phyloP scores from a whole-genome alignment of 2,113 vertebrate species.

The Pantherophis guttatus region DNA sequence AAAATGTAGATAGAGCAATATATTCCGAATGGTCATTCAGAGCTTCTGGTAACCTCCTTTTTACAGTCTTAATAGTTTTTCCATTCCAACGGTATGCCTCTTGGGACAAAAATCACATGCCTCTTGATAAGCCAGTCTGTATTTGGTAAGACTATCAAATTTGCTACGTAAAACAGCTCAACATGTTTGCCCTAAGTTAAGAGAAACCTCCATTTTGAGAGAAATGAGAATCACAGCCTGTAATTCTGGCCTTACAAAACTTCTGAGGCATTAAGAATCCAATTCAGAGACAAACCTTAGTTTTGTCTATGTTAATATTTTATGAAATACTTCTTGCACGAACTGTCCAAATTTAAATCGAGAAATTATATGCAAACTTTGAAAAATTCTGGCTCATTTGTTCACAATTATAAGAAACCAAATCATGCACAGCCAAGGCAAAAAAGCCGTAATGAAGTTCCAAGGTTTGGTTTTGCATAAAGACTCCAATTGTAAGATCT shows the following conservation, averaged over 20 bases:
- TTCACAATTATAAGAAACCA: neutral
- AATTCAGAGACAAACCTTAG: neutral
- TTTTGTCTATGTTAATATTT: neutral
- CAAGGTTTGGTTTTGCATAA: neutral
- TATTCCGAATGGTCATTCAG: slow-evolving; percentile 67
- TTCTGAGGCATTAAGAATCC: slow-evolving; percentile 36
- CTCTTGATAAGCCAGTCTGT: slow-evolving; percentile 27
- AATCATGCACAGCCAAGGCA: neutral
- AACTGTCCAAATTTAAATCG: neutral
- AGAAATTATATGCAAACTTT: neutral
- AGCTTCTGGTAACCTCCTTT: slow-evolving; percentile 80
- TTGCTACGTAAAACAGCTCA: slow-evolving; percentile 37
- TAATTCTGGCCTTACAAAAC: slow-evolving; percentile 70
- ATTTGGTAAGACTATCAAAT: slow-evolving; percentile 55
- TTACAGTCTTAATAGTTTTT: slow-evolving; percentile 45
- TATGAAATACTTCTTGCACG: slow-evolving; percentile 6
- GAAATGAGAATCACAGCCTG: slow-evolving; percentile 58
- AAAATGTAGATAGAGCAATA: slow-evolving; percentile 66
- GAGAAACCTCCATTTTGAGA: slow-evolving; percentile 71
- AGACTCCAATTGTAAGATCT: neutral
- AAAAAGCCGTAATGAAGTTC: slow-evolving; percentile 7
- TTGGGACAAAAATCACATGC: slow-evolving; percentile 16
- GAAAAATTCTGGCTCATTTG: fast-evolving
- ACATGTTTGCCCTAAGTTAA: slow-evolving; percentile 68
- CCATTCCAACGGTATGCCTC: slow-evolving; percentile 16